Percentiles rank a stretch among this genome's conserved stretches.
phyloP scores from a whole-genome alignment of 2,797 vertebrate genomes.

The Melanotaenia trifasciata region DNA sequence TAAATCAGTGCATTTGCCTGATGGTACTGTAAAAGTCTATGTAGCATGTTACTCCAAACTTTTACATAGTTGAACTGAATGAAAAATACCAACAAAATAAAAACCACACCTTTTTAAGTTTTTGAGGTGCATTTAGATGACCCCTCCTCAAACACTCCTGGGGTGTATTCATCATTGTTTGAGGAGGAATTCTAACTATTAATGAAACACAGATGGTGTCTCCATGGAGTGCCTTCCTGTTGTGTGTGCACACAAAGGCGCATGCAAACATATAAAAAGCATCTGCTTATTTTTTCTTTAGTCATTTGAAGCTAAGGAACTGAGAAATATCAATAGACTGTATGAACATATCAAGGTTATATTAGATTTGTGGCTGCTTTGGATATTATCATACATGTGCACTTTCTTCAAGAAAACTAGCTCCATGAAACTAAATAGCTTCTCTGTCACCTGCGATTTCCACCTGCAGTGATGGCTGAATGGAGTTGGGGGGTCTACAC shows the following conservation, averaged over 20 bases:
- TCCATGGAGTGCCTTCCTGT: slow-evolving; percentile 49
- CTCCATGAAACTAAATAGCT: not conserved
- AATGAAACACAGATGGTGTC: slow-evolving; percentile 75
- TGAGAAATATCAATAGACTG: not conserved
- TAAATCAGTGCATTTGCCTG: not conserved
- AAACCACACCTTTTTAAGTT: slow-evolving; percentile 7
- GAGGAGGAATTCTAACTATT: slow-evolving; percentile 44
- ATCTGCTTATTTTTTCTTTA: slow-evolving; percentile 21
- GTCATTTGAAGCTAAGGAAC: slow-evolving; percentile 23
- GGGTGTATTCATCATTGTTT: slow-evolving; percentile 21
- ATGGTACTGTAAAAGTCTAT: not conserved
- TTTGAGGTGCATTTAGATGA: not conserved
- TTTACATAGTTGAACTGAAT: not conserved
- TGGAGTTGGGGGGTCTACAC: slow-evolving; percentile 71
- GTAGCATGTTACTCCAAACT: not conserved
- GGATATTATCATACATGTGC: slow-evolving; percentile 9
- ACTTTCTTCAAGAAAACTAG: slow-evolving; percentile 13
- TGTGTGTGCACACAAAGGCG: slow-evolving; percentile 41
- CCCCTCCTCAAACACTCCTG: slow-evolving; percentile 13
- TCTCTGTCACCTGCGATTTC: not conserved
- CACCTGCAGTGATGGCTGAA: slow-evolving; percentile 51
- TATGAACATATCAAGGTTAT: slow-evolving; percentile 29
- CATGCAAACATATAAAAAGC: slow-evolving; percentile 63
- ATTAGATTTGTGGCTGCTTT: slow-evolving; percentile 23
- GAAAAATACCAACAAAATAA: not conserved